Conservation (phyloP, 2,113 vertebrate species). For the Rattus norvegicus region DNA sequence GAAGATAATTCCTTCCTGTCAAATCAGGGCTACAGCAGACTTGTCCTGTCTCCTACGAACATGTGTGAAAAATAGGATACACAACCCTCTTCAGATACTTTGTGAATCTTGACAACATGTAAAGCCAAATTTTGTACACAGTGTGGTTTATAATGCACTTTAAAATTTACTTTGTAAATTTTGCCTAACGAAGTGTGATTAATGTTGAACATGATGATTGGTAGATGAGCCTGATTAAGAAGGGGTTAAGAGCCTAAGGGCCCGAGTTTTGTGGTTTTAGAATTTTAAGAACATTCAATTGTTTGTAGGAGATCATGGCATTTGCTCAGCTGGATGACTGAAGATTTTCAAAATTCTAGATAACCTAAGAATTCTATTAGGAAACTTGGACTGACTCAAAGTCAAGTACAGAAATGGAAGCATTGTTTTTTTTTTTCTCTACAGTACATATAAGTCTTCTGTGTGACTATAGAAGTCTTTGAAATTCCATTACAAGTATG, state of each 20-base stretch:
- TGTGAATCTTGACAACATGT: background rate
- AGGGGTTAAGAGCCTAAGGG: background rate
- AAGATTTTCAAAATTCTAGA: background rate
- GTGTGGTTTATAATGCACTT: background rate
- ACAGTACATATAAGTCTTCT: background rate
- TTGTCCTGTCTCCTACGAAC: background rate
- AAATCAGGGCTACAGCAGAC: background rate
- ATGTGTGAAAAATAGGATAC: background rate
- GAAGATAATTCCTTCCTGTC: accelerated
- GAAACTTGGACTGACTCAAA: background rate
- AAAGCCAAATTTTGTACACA: background rate
- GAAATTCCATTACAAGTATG: background rate
- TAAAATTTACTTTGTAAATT: background rate
- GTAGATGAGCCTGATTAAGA: background rate
- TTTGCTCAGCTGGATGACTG: background rate
- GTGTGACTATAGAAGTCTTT: background rate
- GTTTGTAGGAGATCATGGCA: background rate
- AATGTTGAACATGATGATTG: background rate
- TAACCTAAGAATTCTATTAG: background rate
- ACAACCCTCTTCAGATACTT: background rate
- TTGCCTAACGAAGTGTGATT: background rate
- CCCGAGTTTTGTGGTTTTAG: background rate
- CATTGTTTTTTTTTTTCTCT: background rate
- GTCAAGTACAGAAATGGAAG: background rate
- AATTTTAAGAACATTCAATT: background rate